phyloP scores from a whole-genome alignment of 2,888 invertebrate species.

The Drosophila prolongata region DNA sequence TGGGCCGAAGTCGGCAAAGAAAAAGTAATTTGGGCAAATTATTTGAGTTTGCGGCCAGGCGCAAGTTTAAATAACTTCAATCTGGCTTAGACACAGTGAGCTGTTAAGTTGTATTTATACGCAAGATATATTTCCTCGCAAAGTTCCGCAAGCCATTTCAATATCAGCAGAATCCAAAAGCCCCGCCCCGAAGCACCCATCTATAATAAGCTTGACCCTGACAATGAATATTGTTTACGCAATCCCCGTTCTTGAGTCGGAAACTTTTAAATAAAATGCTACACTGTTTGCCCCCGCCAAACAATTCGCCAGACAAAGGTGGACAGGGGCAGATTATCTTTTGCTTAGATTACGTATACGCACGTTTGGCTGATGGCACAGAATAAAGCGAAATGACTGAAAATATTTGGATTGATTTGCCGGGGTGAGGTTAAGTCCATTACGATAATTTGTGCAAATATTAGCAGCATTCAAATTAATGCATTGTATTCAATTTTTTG shows the following conservation, averaged over 20 bases:
- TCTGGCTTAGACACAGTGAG: slow-evolving; percentile 51
- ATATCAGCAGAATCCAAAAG: slow-evolving; percentile 48
- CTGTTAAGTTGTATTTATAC: slow-evolving; percentile 59
- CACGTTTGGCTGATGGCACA: slow-evolving; percentile 47
- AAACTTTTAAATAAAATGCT: slow-evolving; percentile 49
- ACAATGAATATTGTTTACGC: slow-evolving; percentile 58
- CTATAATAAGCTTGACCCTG: slow-evolving; percentile 62
- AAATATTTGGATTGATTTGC: slow-evolving; percentile 51
- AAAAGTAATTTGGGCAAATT: slow-evolving; percentile 78
- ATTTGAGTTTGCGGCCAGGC: slow-evolving; percentile 73
- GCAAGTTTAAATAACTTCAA: slow-evolving; percentile 77
- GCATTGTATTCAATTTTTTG: slow-evolving; percentile 17
- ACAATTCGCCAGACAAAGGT: slow-evolving; percentile 53
- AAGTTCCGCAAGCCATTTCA: slow-evolving; percentile 60
- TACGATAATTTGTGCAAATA: slow-evolving; percentile 42
- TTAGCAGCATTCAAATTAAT: slow-evolving; percentile 15
- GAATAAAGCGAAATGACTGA: slow-evolving; percentile 48
- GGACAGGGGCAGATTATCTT: slow-evolving; percentile 24
- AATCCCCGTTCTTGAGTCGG: slow-evolving; percentile 19
- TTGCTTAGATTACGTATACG: slow-evolving; percentile 59
- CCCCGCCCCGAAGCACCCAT: slow-evolving; percentile 47
- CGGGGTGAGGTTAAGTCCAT: slow-evolving; percentile 22
- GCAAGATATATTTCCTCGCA: slow-evolving; percentile 41
- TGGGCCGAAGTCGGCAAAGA: slow-evolving; percentile 15
- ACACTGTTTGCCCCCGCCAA: slow-evolving; percentile 58